These are phyloP conservation scores for Agrypnus murinus DNA, from an alignment of 2,888 invertebrate genomes.

Conservation along the genomic window DNA sequence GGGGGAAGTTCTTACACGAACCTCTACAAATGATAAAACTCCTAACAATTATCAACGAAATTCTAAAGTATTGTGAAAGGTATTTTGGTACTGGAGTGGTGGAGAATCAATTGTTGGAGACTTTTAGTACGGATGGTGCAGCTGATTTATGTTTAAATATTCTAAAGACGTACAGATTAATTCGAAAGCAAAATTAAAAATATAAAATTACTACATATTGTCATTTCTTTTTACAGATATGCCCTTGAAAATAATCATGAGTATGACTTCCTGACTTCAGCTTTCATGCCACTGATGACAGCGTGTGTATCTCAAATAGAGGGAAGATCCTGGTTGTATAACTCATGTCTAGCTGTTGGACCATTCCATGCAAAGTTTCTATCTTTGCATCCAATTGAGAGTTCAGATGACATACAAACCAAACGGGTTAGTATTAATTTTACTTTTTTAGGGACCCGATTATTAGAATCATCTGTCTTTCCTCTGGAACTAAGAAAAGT, in stretches of 20 bases:
- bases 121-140: slow-evolving; percentile 54
- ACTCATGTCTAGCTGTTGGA: slow-evolving; percentile 58
- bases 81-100: slow-evolving; percentile 29
- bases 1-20: slow-evolving; percentile 57
- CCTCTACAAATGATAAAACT: slow-evolving; percentile 51
- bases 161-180: slow-evolving; percentile 55
- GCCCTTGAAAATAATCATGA: slow-evolving; percentile 6
- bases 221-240: slow-evolving; percentile 23
- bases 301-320: neutral
- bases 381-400: neutral
- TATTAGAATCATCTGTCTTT: too few species aligned
- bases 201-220: neutral
- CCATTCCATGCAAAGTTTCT: slow-evolving; percentile 54
- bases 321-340: slow-evolving; percentile 60
- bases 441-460: too few species aligned
- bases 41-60: slow-evolving; percentile 56
- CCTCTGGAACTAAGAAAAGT: too few species aligned
- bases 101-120: slow-evolving; percentile 50
- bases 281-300: neutral
- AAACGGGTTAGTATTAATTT: neutral
- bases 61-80: slow-evolving; percentile 55
- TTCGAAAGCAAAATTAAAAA: neutral
- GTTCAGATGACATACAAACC: neutral
- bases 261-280: slow-evolving; percentile 19
- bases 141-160: slow-evolving; percentile 56